Percentiles rank a stretch among this genome's conserved stretches.
phyloP scores from a whole-genome alignment of 2,113 vertebrate genomes.

The Phoenicopterus ruber region DNA sequence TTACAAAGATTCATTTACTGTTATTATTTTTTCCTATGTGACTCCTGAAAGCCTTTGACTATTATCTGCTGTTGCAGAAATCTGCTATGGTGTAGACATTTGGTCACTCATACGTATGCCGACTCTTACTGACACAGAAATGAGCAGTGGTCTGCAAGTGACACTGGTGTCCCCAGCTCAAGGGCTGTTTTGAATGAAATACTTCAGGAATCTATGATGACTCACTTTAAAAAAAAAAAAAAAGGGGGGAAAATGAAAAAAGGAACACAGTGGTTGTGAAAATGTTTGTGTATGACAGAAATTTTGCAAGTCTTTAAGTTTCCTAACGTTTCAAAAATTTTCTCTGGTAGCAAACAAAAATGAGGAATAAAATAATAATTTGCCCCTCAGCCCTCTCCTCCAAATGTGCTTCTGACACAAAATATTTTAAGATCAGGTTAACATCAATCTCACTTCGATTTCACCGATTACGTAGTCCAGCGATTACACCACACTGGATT shows the following conservation, averaged over 20 bases:
- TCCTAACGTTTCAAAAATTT: neutral
- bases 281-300: neutral
- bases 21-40: neutral
- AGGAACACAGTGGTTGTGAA: neutral
- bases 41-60: neutral
- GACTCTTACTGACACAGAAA: neutral
- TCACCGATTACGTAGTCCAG: neutral
- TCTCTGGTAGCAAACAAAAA: neutral
- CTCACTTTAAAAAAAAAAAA: neutral
- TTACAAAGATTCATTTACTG: neutral
- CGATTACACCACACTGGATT: neutral
- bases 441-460: neutral
- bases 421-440: neutral
- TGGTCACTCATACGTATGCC: fast-evolving
- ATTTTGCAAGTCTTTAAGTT: neutral
- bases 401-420: neutral
- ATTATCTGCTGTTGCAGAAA: neutral
- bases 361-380: neutral
- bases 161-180: neutral
- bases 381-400: neutral
- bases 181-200: neutral
- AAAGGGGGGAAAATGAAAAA: neutral
- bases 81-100: neutral
- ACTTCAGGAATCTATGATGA: neutral
- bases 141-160: neutral